Evolutionary conservation across 2,113 vertebrate genomes (phyloP).

Genomic region (Gobius niger): DNA sequence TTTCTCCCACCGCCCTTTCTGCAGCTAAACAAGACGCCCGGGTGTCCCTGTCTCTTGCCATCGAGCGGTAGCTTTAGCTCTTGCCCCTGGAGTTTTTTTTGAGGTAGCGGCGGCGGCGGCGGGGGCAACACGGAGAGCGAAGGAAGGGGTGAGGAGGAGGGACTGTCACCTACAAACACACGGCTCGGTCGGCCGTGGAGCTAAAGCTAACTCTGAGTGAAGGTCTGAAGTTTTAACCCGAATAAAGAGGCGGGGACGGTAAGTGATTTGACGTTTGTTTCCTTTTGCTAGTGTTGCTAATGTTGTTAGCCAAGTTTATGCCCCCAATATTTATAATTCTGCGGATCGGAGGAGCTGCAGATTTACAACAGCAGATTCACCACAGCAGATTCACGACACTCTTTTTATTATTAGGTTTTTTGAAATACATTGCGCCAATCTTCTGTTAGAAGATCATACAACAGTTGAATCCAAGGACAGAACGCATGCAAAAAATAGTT

Average conservation of each 20-base stretch:
- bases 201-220: conserved; percentile 12
- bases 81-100: too few species aligned
- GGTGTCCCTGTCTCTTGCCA: too few species aligned
- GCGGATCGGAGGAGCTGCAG: too few species aligned
- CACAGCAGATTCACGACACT: too few species aligned
- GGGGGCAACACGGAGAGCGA: conserved; percentile 8
- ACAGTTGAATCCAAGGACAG: background rate
- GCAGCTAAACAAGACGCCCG: background rate
- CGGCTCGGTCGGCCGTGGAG: conserved; percentile 11
- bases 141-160: background rate
- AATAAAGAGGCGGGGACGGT: background rate
- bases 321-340: too few species aligned
- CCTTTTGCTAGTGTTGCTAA: conserved; percentile 17
- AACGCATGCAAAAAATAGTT: too few species aligned
- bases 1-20: too few species aligned
- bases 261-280: conserved; percentile 40
- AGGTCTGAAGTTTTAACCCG: conserved; percentile 7
- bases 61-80: too few species aligned
- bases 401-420: too few species aligned
- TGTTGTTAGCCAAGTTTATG: conserved; percentile 35
- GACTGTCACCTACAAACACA: conserved; percentile 5
- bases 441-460: background rate
- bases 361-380: too few species aligned
- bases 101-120: conserved; percentile 4
- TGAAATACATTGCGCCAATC: too few species aligned